phyloP scores from a whole-genome alignment of 2,888 invertebrate genomes.

The Drosophila meridionalis region DNA sequence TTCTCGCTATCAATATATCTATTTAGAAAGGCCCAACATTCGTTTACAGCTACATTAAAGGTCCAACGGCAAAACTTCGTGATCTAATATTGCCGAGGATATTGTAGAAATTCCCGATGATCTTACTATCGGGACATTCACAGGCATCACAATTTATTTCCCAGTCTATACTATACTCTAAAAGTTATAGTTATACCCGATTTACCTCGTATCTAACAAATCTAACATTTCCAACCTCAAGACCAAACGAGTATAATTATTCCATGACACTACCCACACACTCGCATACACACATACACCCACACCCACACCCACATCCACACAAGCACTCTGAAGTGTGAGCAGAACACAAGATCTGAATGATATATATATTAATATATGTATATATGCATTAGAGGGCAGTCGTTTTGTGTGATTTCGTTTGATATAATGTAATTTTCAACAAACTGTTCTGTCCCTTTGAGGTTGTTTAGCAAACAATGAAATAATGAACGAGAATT shows the following conservation, averaged over 20 bases:
- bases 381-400: constrained; percentile 25
- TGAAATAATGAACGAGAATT: not conserved
- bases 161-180: not conserved
- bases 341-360: constrained; percentile 40
- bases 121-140: not conserved
- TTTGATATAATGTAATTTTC: constrained; percentile 73
- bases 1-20: not conserved
- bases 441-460: constrained; percentile 75
- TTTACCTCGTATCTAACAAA: not conserved
- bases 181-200: not conserved
- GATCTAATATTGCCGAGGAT: not conserved
- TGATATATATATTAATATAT: not conserved
- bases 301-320: not conserved
- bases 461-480: constrained; percentile 63
- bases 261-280: constrained; percentile 9
- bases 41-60: too few species aligned
- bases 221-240: not conserved
- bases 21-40: too few species aligned
- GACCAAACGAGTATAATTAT: not conserved
- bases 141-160: not conserved
- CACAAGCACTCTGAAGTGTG: constrained; percentile 9
- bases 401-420: constrained; percentile 51
- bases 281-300: not conserved
- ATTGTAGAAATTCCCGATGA: not conserved
- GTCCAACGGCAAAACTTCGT: not conserved